These are phyloP conservation scores for Plagodis pulveraria DNA, from an alignment of 2,888 invertebrate species.

Conservation along the genomic window DNA sequence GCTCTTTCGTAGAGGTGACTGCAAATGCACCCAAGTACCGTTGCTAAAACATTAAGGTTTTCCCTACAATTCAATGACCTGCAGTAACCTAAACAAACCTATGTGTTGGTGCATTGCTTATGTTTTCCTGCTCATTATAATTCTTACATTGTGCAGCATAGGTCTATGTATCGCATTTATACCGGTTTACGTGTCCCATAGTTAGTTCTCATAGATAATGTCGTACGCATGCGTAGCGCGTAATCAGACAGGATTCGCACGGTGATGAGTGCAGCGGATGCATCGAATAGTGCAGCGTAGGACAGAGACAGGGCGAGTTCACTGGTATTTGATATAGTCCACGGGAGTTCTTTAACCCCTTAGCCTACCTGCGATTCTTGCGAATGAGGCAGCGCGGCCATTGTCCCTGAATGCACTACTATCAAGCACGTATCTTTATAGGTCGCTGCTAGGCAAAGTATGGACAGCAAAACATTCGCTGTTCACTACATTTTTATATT, in stretches of 20 bases:
- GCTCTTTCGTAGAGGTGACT: not conserved
- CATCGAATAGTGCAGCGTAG: slow-evolving; percentile 68
- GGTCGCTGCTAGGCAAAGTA: slow-evolving; percentile 73
- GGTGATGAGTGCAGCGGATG: slow-evolving; percentile 70
- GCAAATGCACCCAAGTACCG: slow-evolving; percentile 22
- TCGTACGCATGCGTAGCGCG: slow-evolving; percentile 80
- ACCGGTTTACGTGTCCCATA: slow-evolving; percentile 62
- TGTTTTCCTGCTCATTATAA: slow-evolving; percentile 43
- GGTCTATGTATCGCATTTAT: slow-evolving; percentile 49
- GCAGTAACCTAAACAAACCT: slow-evolving; percentile 39
- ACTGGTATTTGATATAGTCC: slow-evolving; percentile 85
- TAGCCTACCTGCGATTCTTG: slow-evolving; percentile 85
- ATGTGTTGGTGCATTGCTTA: slow-evolving; percentile 38
- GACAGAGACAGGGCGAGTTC: slow-evolving; percentile 77
- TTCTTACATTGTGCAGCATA: slow-evolving; percentile 42
- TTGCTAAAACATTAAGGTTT: slow-evolving; percentile 30
- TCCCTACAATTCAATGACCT: slow-evolving; percentile 36
- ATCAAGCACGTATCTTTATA: slow-evolving; percentile 80
- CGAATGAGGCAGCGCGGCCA: slow-evolving; percentile 83
- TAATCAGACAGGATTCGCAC: slow-evolving; percentile 82
- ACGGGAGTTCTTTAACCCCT: slow-evolving; percentile 84
- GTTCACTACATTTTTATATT: not conserved
- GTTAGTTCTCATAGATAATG: slow-evolving; percentile 69
- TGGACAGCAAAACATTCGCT: slow-evolving; percentile 51
- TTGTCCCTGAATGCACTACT: slow-evolving; percentile 81